Percentiles rank a stretch among this genome's conserved stretches.
Conservation (phyloP, 2,888 invertebrate genomes). For the Osmoderma eremita region DNA sequence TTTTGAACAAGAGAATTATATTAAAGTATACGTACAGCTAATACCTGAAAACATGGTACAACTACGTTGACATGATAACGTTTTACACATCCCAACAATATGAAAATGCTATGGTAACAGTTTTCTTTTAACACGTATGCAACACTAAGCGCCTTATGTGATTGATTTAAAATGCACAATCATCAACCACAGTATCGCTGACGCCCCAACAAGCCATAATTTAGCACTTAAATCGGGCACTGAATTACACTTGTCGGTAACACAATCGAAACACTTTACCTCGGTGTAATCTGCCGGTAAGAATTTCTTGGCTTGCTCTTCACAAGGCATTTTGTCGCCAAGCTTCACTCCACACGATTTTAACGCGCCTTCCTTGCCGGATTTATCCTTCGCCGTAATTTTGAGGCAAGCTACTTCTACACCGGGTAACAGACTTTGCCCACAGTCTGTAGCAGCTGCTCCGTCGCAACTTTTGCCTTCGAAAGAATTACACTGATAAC, state of each 20-base stretch:
- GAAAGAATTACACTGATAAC: not conserved
- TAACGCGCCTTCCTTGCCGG: not conserved
- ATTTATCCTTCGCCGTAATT: not conserved
- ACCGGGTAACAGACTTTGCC: not conserved
- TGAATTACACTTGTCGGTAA: not conserved
- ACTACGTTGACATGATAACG: too few relatives aligned
- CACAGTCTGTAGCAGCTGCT: not conserved
- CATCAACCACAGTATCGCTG: too few relatives aligned
- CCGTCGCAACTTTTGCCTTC: not conserved
- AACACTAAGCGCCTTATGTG: too few relatives aligned
- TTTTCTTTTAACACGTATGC: too few relatives aligned
- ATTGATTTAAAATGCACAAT: too few relatives aligned
- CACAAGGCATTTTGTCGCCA: not conserved
- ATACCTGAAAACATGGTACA: too few relatives aligned
- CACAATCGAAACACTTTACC: not conserved
- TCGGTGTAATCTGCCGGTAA: not conserved
- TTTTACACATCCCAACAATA: too few relatives aligned
- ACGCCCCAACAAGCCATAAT: too few relatives aligned
- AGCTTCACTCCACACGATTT: not conserved
- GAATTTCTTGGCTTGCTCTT: not conserved
- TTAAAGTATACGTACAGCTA: too few relatives aligned
- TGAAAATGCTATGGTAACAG: too few relatives aligned
- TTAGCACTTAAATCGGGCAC: not conserved
- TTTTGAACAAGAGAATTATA: too few relatives aligned
- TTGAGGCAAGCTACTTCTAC: not conserved